A percentile compares a stretch with the other conserved stretches of the same genome.
phyloP scores from a whole-genome alignment of 2,888 invertebrate genomes.

The Eutolmus rufibarbis region DNA sequence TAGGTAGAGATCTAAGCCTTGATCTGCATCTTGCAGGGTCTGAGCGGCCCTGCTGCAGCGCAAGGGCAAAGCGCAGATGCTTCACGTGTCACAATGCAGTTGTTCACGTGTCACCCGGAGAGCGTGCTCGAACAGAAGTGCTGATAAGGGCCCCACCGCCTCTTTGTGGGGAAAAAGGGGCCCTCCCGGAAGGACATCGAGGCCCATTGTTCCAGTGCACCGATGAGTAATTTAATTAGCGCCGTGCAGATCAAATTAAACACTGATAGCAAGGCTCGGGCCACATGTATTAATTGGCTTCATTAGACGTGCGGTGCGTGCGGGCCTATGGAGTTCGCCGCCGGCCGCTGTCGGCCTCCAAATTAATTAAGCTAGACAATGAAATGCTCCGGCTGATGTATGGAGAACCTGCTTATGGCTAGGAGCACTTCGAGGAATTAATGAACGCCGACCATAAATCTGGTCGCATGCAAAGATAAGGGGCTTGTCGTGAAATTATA shows the following conservation, averaged over 20 bases:
- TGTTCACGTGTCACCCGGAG: not conserved
- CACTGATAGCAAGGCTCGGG: not conserved
- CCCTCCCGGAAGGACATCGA: not conserved
- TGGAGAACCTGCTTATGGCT: not conserved
- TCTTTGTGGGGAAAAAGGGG: not conserved
- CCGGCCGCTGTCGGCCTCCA: not conserved
- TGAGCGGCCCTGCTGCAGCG: not conserved
- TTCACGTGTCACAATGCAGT: not conserved
- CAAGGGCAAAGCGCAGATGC: not conserved
- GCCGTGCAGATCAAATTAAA: not conserved
- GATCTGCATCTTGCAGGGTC: not conserved
- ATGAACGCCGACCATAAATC: not conserved
- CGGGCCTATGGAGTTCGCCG: not conserved
- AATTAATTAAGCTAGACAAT: not conserved
- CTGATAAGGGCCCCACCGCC: not conserved
- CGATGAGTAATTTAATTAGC: not conserved
- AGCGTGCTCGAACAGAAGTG: not conserved
- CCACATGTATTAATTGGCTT: not conserved
- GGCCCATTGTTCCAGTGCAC: not conserved
- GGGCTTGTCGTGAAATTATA: not conserved
- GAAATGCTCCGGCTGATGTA: not conserved
- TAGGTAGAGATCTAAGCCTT: not conserved
- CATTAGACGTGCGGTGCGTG: not conserved
- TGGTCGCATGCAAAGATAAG: not conserved
- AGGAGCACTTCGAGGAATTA: not conserved